A percentile compares a stretch with the other conserved stretches of the same genome.
Conservation (phyloP, 2,888 invertebrate species). For the Chrysina gloriosa region DNA sequence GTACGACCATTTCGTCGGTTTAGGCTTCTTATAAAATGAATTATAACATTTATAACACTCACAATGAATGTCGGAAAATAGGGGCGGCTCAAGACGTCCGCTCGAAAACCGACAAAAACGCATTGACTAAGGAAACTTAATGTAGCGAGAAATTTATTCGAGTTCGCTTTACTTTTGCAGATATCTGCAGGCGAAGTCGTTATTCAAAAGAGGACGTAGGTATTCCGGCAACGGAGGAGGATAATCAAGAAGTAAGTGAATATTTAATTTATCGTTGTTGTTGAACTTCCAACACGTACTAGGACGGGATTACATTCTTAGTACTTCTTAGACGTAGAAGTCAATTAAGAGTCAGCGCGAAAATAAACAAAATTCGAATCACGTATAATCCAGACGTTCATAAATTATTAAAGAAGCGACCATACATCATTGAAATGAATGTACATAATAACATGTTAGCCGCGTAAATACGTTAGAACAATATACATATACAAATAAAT, state of each 20-base stretch:
- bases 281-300: neutral
- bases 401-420: neutral
- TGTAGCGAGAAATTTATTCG: constrained; percentile 2
- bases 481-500: too few species aligned
- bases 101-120: neutral
- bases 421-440: neutral
- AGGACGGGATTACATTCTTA: neutral
- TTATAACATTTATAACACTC: neutral
- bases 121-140: neutral
- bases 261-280: constrained; percentile 15
- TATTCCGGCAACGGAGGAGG: neutral
- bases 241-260: constrained; percentile 13
- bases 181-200: neutral
- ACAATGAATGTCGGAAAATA: neutral
- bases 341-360: neutral
- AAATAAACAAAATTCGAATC: neutral
- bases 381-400: neutral
- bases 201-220: neutral
- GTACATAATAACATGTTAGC: too few species aligned
- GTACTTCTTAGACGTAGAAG: neutral
- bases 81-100: too few species aligned
- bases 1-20: neutral
- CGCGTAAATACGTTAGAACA: neutral
- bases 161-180: constrained; percentile 19
- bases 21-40: constrained; percentile 14